Evolutionary conservation across 2,797 vertebrate genomes (phyloP).

Genomic region (Darevskia mixta): DNA sequence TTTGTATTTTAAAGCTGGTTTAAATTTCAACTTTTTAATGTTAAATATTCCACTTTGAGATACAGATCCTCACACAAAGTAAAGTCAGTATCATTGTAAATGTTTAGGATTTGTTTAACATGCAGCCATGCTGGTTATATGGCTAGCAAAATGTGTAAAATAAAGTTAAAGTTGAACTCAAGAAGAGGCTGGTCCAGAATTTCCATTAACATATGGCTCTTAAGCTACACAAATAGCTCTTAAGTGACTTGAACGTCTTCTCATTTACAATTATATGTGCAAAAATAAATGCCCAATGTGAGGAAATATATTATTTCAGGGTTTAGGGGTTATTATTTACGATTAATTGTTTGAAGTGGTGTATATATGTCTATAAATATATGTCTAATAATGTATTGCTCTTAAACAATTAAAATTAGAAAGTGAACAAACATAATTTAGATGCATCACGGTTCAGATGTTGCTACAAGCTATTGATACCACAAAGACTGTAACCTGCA

Average conservation of each 20-base stretch:
- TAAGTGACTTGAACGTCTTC: constrained; percentile 86
- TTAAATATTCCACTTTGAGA: constrained; percentile 61
- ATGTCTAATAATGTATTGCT: constrained; percentile 86
- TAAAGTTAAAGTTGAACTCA: constrained; percentile 80
- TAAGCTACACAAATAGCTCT: constrained; percentile 77
- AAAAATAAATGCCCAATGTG: constrained; percentile 80
- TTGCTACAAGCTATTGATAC: constrained; percentile 78
- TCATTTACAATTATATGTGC: constrained; percentile 80
- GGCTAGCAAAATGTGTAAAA: constrained; percentile 83
- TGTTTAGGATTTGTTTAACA: constrained; percentile 74
- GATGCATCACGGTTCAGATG: constrained; percentile 77
- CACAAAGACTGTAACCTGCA: constrained; percentile 84
- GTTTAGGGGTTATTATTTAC: constrained; percentile 83
- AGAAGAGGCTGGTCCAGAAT: constrained; percentile 83
- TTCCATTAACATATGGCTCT: constrained; percentile 79
- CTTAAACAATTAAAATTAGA: constrained; percentile 81
- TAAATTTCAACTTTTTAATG: constrained; percentile 42
- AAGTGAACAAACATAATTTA: constrained; percentile 80
- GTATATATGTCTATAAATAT: constrained; percentile 84
- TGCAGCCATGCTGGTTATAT: constrained; percentile 85
- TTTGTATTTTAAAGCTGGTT: constrained; percentile 57
- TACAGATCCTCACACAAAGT: constrained; percentile 62
- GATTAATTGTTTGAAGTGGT: constrained; percentile 83
- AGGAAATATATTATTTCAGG: constrained; percentile 82
- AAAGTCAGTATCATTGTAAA: constrained; percentile 71